phyloP scores from a whole-genome alignment of 2,113 vertebrate genomes.

The Erythrocebus patas region DNA sequence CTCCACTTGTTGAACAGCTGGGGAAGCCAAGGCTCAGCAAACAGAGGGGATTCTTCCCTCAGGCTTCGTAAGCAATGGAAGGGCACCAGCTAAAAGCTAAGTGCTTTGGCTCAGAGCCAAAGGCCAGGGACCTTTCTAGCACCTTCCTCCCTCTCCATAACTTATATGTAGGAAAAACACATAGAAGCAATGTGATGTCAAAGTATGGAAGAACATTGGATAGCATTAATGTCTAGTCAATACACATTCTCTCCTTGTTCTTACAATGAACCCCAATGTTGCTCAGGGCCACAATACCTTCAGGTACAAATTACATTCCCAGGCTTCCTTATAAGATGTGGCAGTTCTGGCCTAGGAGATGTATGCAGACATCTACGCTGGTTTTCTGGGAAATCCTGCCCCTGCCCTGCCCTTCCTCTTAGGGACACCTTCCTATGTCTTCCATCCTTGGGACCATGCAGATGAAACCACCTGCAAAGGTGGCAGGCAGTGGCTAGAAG shows the following conservation, averaged over 20 bases:
- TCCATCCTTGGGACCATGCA: accelerated
- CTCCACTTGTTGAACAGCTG: accelerated
- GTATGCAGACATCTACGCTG: no score
- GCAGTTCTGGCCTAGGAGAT: no score
- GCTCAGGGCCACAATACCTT: background rate
- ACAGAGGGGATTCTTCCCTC: background rate
- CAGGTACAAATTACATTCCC: background rate
- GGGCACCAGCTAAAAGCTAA: background rate
- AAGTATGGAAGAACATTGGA: accelerated
- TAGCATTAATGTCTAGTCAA: accelerated
- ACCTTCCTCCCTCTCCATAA: background rate
- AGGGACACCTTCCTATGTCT: background rate
- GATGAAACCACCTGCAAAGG: background rate
- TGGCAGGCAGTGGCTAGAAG: background rate
- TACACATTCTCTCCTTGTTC: accelerated
- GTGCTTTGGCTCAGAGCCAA: background rate
- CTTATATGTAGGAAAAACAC: background rate
- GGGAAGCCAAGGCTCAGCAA: background rate
- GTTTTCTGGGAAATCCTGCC: background rate
- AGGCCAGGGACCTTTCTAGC: background rate
- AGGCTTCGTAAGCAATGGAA: background rate
- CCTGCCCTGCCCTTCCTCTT: background rate
- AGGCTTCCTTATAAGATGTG: background rate
- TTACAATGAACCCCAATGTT: accelerated
- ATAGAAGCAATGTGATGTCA: accelerated